Evolutionary conservation across 2,797 vertebrate genomes (phyloP).

Genomic region (Peromyscus aztecus): DNA sequence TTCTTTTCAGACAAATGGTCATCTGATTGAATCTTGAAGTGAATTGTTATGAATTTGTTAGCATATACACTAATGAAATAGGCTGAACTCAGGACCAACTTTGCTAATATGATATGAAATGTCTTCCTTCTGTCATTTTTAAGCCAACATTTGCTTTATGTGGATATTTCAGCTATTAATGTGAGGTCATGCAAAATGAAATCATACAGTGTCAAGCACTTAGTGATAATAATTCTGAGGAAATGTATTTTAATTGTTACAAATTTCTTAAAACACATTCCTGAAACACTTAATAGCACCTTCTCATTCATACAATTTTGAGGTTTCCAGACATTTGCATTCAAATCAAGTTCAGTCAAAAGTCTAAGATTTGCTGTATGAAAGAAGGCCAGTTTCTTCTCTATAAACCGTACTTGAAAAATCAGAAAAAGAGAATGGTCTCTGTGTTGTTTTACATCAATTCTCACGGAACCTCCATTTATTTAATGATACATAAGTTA

Average conservation of each 20-base stretch:
- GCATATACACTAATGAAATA: conserved; percentile 44
- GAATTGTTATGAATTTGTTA: conserved; percentile 56
- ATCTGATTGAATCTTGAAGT: conserved; percentile 57
- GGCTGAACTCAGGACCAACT: conserved; percentile 9
- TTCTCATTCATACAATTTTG: conserved; percentile 77
- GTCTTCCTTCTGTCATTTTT: conserved; percentile 55
- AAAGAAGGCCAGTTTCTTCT: conserved; percentile 58
- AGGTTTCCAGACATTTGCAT: conserved; percentile 74
- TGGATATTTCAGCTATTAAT: conserved; percentile 76
- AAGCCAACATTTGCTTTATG: conserved; percentile 65
- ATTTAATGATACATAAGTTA: neutral
- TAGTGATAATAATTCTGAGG: conserved; percentile 69
- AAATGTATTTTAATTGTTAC: conserved; percentile 82
- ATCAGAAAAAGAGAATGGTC: neutral
- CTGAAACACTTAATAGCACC: conserved; percentile 51
- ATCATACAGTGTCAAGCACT: conserved; percentile 61
- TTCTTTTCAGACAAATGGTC: neutral
- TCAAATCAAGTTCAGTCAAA: conserved; percentile 40
- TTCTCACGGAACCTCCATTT: neutral
- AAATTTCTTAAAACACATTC: conserved; percentile 76
- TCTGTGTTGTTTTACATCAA: neutral
- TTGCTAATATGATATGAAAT: conserved; percentile 69
- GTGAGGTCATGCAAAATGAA: conserved; percentile 59
- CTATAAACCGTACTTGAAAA: conserved; percentile 29
- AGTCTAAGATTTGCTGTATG: conserved; percentile 67